These are phyloP conservation scores for Okapia johnstoni DNA, from an alignment of 2,113 vertebrate species.

Conservation along the genomic window DNA sequence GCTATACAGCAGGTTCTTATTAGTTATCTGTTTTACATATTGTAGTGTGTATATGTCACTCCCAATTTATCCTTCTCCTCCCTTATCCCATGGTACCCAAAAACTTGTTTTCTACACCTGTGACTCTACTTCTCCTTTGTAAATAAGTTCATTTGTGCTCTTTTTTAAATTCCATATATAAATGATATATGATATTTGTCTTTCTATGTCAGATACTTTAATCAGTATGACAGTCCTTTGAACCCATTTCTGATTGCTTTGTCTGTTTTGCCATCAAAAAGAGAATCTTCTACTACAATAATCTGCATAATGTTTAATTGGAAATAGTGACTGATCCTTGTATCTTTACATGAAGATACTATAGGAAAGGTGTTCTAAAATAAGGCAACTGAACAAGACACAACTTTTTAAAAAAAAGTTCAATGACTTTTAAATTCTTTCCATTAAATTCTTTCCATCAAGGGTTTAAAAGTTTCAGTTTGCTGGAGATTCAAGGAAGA, in stretches of 20 bases:
- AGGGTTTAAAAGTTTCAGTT: background rate
- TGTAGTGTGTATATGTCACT: background rate
- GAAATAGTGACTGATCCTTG: background rate
- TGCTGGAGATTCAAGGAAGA: background rate
- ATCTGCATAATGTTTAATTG: background rate
- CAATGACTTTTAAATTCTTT: background rate
- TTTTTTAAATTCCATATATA: background rate
- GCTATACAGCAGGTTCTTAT: background rate
- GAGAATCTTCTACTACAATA: background rate
- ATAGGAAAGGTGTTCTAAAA: background rate
- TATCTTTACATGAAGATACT: background rate
- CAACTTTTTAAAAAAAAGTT: background rate
- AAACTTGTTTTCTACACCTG: background rate
- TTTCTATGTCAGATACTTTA: background rate
- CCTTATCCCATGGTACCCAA: background rate
- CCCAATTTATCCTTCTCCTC: background rate
- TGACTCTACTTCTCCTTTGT: background rate
- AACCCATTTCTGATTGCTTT: background rate
- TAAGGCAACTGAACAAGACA: background rate
- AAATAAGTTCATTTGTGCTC: background rate
- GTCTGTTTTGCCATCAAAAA: background rate
- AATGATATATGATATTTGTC: background rate
- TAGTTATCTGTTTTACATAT: background rate
- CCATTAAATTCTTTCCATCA: background rate
- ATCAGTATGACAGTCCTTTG: background rate